Conservation (phyloP, 2,888 invertebrate genomes). For the Acleris cristana region DNA sequence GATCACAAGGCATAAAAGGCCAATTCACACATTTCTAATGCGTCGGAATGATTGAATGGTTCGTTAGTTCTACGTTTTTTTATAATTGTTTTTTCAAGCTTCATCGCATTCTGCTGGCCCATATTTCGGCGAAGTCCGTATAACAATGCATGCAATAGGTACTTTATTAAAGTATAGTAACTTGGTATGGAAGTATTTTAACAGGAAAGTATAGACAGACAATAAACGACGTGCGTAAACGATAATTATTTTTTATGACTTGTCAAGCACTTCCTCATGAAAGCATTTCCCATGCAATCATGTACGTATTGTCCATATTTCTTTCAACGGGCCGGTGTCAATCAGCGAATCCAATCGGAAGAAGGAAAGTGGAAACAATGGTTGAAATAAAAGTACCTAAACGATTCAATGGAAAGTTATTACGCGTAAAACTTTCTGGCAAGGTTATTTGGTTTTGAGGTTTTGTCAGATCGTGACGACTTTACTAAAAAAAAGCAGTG, state of each 20-base stretch:
- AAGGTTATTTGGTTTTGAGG: conserved; percentile 12
- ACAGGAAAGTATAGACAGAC: not conserved
- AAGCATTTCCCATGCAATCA: conserved; percentile 37
- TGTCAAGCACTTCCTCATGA: conserved; percentile 15
- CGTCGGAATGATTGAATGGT: conserved; percentile 20
- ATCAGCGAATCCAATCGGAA: conserved; percentile 11
- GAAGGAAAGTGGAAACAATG: conserved; percentile 35
- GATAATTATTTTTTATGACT: conserved; percentile 10
- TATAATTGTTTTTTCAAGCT: conserved; percentile 7
- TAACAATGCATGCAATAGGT: not conserved
- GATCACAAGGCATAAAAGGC: conserved; percentile 38
- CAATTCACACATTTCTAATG: conserved; percentile 44
- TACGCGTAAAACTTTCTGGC: conserved; percentile 20
- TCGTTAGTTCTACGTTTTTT: conserved; percentile 19
- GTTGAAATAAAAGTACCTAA: conserved; percentile 30
- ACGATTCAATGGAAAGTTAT: conserved; percentile 30
- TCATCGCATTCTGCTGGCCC: not conserved
- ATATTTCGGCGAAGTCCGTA: not conserved
- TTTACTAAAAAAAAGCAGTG: too few species aligned
- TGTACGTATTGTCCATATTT: conserved; percentile 26
- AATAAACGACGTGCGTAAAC: not conserved
- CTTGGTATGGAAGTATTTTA: not conserved
- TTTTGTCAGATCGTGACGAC: too few species aligned
- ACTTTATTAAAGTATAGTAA: not conserved
- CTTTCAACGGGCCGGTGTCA: not conserved